Percentiles rank a stretch among this genome's conserved stretches.
Conservation (phyloP, 2,797 vertebrate genomes). For the Anisognathus igniventris region DNA sequence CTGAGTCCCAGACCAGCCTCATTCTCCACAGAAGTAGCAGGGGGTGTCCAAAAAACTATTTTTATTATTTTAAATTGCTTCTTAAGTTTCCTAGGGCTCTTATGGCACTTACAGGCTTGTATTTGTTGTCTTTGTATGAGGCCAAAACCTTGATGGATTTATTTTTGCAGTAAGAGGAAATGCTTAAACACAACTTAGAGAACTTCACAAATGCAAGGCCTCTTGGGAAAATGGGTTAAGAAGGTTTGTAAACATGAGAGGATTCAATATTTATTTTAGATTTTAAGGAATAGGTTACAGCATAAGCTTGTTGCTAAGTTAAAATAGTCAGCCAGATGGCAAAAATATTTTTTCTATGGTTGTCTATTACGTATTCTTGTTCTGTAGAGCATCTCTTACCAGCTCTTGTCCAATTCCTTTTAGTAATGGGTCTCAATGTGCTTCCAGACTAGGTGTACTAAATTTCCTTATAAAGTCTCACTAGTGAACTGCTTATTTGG, state of each 20-base stretch:
- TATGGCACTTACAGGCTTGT: neutral
- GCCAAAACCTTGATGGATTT: constrained; percentile 29
- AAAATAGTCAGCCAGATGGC: neutral
- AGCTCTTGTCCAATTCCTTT: neutral
- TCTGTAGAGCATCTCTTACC: neutral
- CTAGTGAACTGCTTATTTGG: neutral
- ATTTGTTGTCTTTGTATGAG: neutral
- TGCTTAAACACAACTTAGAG: neutral
- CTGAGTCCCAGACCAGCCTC: fast-evolving
- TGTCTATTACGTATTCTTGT: neutral
- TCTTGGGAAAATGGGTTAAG: constrained; percentile 9
- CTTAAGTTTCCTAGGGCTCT: constrained; percentile 12
- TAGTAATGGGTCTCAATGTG: neutral
- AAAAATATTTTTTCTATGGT: neutral
- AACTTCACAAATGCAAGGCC: neutral
- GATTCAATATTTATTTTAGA: constrained; percentile 37
- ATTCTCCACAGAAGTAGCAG: neutral
- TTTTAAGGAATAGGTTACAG: neutral
- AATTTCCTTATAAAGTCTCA: neutral
- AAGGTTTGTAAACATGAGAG: constrained; percentile 13
- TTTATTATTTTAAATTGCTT: neutral
- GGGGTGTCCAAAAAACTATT: neutral
- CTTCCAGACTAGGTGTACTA: neutral
- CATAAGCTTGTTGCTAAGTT: neutral
- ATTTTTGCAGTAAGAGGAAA: constrained; percentile 22